These are phyloP conservation scores for Boulengeromyrus knoepffleri DNA, from an alignment of 2,113 vertebrate species.

Conservation along the genomic window DNA sequence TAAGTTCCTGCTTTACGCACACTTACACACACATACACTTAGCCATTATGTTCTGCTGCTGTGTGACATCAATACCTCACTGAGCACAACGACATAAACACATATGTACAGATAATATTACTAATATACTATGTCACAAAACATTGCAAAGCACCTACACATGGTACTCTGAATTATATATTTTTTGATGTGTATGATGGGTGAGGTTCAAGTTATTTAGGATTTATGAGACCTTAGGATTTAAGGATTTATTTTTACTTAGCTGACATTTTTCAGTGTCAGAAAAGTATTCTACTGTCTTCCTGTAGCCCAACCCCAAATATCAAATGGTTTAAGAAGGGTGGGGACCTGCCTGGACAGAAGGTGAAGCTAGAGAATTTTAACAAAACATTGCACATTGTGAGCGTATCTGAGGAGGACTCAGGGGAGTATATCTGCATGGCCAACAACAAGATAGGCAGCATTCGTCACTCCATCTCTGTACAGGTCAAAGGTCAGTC, in stretches of 20 bases:
- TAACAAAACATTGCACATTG: conserved; percentile 82
- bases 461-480: conserved; percentile 82
- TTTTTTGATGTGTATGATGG: neutral
- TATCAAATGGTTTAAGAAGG: conserved; percentile 92
- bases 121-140: neutral
- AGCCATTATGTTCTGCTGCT: neutral
- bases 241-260: neutral
- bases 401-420: conserved; percentile 85
- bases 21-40: conserved; percentile 39
- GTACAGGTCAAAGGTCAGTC: conserved; percentile 94
- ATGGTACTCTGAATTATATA: neutral
- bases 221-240: neutral
- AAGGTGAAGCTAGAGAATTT: conserved; percentile 84
- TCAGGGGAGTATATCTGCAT: conserved; percentile 88
- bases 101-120: neutral
- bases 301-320: conserved; percentile 76
- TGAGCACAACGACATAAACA: neutral
- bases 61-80: neutral
- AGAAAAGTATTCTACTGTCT: conserved; percentile 3
- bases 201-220: neutral
- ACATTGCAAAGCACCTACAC: neutral
- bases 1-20: conserved; percentile 52
- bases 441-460: conserved; percentile 89
- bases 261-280: neutral
- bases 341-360: conserved; percentile 73